Conservation (phyloP, 2,797 vertebrate species). For the Chelonia mydas region DNA sequence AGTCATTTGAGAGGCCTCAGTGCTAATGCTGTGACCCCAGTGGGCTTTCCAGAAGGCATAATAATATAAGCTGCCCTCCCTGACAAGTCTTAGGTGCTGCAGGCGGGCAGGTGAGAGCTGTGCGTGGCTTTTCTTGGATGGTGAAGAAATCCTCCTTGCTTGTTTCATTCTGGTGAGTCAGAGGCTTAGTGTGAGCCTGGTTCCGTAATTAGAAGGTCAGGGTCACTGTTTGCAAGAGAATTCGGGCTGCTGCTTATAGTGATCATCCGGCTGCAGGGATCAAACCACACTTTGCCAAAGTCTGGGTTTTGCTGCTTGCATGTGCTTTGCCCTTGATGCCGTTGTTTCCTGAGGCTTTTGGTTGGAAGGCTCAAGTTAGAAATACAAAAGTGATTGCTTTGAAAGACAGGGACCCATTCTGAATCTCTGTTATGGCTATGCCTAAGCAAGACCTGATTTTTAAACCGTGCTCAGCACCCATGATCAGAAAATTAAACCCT, state of each 20-base stretch:
- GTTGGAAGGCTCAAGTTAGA: not conserved
- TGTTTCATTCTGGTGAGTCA: not conserved
- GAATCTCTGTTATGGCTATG: not conserved
- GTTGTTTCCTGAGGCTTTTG: not conserved
- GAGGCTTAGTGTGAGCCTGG: not conserved
- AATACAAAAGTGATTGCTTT: not conserved
- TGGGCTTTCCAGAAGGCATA: not conserved
- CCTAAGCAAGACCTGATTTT: not conserved
- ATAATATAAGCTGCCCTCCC: not conserved
- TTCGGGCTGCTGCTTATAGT: not conserved
- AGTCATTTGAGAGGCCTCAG: no score
- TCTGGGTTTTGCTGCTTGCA: not conserved
- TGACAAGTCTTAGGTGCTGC: not conserved
- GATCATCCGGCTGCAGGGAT: not conserved
- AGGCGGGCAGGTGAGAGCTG: not conserved
- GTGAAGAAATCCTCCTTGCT: not conserved
- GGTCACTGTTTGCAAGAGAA: not conserved
- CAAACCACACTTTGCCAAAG: not conserved
- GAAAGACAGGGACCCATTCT: fast-evolving
- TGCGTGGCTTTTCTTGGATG: not conserved
- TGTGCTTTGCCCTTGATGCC: not conserved
- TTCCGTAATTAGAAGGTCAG: not conserved
- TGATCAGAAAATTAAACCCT: not conserved
- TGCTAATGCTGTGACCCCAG: no score
- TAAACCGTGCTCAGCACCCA: not conserved